phyloP scores from a whole-genome alignment of 2,113 vertebrate genomes.

The Pollimyrus isidori region DNA sequence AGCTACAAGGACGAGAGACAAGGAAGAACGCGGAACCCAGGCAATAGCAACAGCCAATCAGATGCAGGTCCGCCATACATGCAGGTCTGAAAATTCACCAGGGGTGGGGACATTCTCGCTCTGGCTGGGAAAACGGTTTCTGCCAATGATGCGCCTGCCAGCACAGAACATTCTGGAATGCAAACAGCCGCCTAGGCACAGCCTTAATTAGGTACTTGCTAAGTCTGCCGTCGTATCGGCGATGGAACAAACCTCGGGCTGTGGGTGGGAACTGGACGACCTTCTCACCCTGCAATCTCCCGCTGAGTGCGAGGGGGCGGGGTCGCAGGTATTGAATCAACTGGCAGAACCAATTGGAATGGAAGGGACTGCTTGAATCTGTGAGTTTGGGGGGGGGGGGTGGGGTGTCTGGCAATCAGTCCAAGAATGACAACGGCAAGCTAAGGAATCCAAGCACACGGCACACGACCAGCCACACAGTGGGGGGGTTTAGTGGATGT shows the following conservation, averaged over 20 bases:
- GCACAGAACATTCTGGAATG: not conserved
- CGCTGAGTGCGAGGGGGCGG: constrained; percentile 35
- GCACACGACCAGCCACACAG: not conserved
- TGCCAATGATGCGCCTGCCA: not conserved
- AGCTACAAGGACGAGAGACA: not conserved
- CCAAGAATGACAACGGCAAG: constrained; percentile 20
- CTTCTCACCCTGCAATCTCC: constrained; percentile 58
- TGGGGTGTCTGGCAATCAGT: constrained; percentile 35
- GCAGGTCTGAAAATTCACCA: not conserved
- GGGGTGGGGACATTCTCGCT: not conserved
- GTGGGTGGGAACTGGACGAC: constrained; percentile 63
- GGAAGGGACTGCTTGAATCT: constrained; percentile 42
- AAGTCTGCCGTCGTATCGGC: not conserved
- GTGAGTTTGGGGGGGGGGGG: constrained; percentile 11
- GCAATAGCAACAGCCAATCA: not conserved
- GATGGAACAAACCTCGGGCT: not conserved
- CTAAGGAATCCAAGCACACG: constrained; percentile 45
- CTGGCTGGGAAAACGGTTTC: not conserved
- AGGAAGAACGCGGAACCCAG: not conserved
- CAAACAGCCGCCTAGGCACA: not conserved
- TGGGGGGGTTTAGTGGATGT: no score
- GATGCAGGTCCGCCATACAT: not conserved
- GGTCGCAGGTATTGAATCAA: constrained; percentile 40
- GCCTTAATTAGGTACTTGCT: constrained; percentile 15
- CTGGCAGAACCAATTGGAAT: constrained; percentile 30